These are phyloP conservation scores for Protaetia brevitarsis DNA, from an alignment of 1,140 invertebrate species.

Conservation along the genomic window DNA sequence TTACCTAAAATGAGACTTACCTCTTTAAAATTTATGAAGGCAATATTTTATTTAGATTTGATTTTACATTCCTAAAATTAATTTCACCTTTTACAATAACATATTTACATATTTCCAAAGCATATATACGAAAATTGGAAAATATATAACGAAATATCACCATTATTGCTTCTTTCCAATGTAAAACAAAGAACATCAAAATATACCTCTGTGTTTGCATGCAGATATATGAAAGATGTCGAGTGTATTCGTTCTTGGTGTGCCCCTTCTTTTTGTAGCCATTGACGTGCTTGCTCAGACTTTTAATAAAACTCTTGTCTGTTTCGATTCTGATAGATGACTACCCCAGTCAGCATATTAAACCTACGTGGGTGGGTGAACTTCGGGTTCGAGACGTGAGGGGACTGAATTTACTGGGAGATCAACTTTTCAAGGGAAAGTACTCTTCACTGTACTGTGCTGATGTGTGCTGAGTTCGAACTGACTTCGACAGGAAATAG, in stretches of 20 bases:
- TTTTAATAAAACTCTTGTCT: conserved; percentile 52
- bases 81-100: no score
- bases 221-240: background rate
- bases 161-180: no score
- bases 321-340: conserved; percentile 53
- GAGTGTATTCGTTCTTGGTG: conserved; percentile 7
- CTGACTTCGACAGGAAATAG: conserved; percentile 16
- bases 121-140: no score
- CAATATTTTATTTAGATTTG: no score
- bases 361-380: conserved; percentile 39
- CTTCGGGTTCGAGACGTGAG: conserved; percentile 25
- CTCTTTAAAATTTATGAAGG: no score
- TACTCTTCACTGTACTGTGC: conserved; percentile 34
- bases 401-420: conserved; percentile 34
- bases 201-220: background rate
- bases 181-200: no score
- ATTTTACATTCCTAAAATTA: no score
- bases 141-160: no score
- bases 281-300: conserved; percentile 49
- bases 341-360: conserved; percentile 52
- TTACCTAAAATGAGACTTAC: no score
- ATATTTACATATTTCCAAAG: no score
- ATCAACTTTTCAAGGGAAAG: conserved; percentile 37
- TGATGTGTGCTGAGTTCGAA: conserved; percentile 29
- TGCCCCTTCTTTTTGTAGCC: conserved; percentile 28